Evolutionary conservation across 2,888 invertebrate genomes (phyloP), one percentile per base, ranked within the genome.

Genomic region (Drosophila mimica): DNA sequence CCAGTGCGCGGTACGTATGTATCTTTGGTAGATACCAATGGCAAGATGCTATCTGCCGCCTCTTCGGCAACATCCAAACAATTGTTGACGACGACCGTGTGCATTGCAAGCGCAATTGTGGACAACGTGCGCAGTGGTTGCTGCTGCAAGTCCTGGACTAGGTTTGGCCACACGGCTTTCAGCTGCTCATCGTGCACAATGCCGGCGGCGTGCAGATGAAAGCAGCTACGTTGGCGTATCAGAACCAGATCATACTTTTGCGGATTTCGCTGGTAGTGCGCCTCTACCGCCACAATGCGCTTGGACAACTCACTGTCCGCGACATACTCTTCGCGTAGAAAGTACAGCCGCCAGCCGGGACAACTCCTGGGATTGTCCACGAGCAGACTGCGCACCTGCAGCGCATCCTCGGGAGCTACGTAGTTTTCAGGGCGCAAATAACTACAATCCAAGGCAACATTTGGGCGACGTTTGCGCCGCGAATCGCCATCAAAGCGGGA

Each of bases 341-440:
- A 97, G 93, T 98, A 98, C 11, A 97, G 93, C 77, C 95, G 95
- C 96, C 97, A 97, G 28, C 96, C 95, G 79, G 95, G 94, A 91
- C 96, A 96, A 7, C 94, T 70, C 4, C 34, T n/a, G 0, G 89
- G 89, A 49, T 87, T 88, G 30, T 91, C 83, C 11, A 89, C 86
- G 4, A 83, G 68, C 0, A 92, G 48, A 49, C 83, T 83, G 56
- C 82, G 83, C 11, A 90, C 77, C 36, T 88, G 77, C 4, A 84
- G 51, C 0, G 74, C 83, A 80, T 87, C 82, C 33, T 84, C 85
- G 0, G 91, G 91, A 5, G 81, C 84, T 0, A 75, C 91, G 69
- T 88, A 91, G 30, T 83, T 64, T 31, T 90, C 91, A 0, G 92
- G 90, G 0, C 87, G 83, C 40, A 92, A 53, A 20, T 88, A 92